phyloP scores from a whole-genome alignment of 2,113 vertebrate species.

The Cololabis saira region DNA sequence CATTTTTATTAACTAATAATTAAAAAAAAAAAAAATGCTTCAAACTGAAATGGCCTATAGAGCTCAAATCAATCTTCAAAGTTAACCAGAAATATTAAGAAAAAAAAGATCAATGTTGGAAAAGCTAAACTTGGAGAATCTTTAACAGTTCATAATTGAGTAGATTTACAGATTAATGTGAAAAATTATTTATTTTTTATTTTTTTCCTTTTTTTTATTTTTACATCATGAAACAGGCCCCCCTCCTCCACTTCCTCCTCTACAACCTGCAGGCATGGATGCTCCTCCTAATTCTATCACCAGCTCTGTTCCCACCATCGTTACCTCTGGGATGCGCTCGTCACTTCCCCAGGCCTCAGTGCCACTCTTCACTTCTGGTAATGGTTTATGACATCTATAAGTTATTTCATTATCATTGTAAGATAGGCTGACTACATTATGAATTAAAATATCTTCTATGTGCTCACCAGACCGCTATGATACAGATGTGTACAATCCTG shows the following conservation, averaged over 20 bases:
- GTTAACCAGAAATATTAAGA: no score
- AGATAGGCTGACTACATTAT: not conserved
- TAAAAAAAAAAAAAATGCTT: no score
- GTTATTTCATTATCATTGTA: not conserved
- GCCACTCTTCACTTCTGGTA: conserved; percentile 91
- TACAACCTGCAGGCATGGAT: conserved; percentile 95
- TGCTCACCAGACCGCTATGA: conserved; percentile 89
- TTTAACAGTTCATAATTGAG: no score
- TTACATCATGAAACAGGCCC: conserved; percentile 84
- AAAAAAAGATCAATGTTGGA: no score
- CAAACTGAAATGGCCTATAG: no score
- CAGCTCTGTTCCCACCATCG: conserved; percentile 94
- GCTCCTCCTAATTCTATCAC: conserved; percentile 94
- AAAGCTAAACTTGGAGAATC: no score
- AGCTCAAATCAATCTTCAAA: no score
- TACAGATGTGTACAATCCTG: conserved; percentile 96
- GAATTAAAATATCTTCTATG: conserved; percentile 54
- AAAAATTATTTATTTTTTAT: no score
- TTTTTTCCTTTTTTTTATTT: not conserved
- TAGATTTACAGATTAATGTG: no score
- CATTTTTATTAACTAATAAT: no score
- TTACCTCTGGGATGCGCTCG: conserved; percentile 93
- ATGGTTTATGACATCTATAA: conserved; percentile 10
- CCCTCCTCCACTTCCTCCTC: conserved; percentile 92
- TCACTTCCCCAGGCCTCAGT: conserved; percentile 88